Evolutionary conservation across 2,888 invertebrate species (phyloP).

Genomic region (Leucoma salicis): DNA sequence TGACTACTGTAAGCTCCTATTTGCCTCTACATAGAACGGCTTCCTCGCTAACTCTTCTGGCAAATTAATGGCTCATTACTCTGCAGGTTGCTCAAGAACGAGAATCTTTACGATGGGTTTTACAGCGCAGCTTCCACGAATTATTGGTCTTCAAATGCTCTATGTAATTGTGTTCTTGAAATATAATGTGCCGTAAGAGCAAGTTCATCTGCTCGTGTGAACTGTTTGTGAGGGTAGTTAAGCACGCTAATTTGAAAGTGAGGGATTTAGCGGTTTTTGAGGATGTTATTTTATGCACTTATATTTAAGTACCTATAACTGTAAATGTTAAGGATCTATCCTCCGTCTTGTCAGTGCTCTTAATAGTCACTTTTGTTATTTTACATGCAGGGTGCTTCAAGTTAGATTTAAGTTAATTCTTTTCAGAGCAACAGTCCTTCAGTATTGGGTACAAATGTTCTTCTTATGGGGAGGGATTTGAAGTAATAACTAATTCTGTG

Average conservation of each 20-base stretch:
- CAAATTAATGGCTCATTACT: constrained; percentile 39
- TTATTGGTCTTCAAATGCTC: constrained; percentile 31
- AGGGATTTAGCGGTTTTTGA: neutral
- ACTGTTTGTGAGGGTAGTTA: constrained; percentile 9
- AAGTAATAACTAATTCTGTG: too few relatives aligned
- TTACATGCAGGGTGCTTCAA: too few relatives aligned
- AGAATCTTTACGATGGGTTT: constrained; percentile 37
- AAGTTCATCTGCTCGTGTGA: constrained; percentile 10
- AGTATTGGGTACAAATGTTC: too few relatives aligned
- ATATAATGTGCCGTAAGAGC: constrained; percentile 24
- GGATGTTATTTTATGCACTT: neutral
- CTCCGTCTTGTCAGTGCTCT: too few relatives aligned
- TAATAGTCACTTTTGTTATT: too few relatives aligned
- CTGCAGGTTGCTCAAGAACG: constrained; percentile 12
- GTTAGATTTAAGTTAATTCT: too few relatives aligned
- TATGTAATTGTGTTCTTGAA: constrained; percentile 35
- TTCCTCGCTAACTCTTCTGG: constrained; percentile 28
- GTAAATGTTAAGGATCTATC: too few relatives aligned
- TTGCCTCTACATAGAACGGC: neutral
- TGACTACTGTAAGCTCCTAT: too few relatives aligned
- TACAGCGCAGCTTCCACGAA: constrained; percentile 28
- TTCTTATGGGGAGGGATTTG: too few relatives aligned
- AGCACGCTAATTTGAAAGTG: constrained; percentile 4
- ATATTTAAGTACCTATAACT: neutral
- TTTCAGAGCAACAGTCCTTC: too few relatives aligned